phyloP scores from a whole-genome alignment of 2,888 invertebrate species.

The Drosophila mayaguana region DNA sequence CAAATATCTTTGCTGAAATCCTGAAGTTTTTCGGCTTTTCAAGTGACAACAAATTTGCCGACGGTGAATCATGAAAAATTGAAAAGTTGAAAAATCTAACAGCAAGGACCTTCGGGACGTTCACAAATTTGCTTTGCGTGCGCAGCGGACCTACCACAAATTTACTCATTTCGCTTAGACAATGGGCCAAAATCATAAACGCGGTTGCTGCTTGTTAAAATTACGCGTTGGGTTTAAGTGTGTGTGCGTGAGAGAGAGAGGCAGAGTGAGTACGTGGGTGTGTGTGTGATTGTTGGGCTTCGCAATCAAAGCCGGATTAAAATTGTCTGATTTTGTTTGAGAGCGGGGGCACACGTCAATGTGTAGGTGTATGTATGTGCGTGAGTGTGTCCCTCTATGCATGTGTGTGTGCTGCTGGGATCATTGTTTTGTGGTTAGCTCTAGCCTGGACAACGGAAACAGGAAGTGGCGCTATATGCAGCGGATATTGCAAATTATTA shows the following conservation, averaged over 20 bases:
- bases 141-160: constrained; percentile 70
- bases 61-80: constrained; percentile 39
- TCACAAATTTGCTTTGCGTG: constrained; percentile 3
- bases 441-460: constrained; percentile 63
- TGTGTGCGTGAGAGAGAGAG: not conserved
- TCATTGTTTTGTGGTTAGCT: constrained; percentile 40
- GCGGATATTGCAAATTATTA: constrained; percentile 82
- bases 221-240: constrained; percentile 18
- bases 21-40: constrained; percentile 21
- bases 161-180: constrained; percentile 69
- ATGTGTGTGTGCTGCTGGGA: constrained; percentile 30
- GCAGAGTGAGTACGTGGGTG: not conserved
- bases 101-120: constrained; percentile 26
- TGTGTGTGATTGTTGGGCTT: constrained; percentile 11
- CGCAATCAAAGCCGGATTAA: constrained; percentile 28
- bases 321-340: constrained; percentile 41
- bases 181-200: constrained; percentile 69
- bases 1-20: constrained; percentile 27
- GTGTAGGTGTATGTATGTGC: not conserved
- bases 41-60: constrained; percentile 23
- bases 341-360: not conserved
- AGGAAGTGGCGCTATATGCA: constrained; percentile 69
- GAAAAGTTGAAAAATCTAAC: constrained; percentile 30
- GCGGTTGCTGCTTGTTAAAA: constrained; percentile 28
- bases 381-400: constrained; percentile 17